Conservation (phyloP, 2,888 invertebrate species). For the Temnothorax unifasciatus region DNA sequence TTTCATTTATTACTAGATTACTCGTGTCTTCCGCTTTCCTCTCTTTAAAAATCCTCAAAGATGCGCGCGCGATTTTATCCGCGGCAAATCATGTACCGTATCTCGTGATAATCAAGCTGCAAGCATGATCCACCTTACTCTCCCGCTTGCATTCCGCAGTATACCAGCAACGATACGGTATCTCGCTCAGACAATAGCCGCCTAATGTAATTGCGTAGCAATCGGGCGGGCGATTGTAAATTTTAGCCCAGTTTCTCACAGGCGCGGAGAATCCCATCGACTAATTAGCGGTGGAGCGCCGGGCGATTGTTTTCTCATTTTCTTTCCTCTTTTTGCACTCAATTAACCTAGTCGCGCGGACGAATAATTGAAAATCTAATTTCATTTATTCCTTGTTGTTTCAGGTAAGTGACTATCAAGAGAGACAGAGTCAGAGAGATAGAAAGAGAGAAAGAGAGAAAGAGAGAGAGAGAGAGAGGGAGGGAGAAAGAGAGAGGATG, state of each 20-base stretch:
- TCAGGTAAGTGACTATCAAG: slow-evolving; percentile 79
- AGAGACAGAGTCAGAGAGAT: background rate
- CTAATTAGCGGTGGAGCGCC: slow-evolving; percentile 51
- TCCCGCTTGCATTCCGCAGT: slow-evolving; percentile 34
- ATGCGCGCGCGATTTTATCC: background rate
- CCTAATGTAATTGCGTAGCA: slow-evolving; percentile 55
- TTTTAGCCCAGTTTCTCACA: slow-evolving; percentile 56
- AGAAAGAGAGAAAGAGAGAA: background rate
- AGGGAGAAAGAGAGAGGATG: background rate
- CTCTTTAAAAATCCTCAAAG: background rate
- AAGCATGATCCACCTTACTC: slow-evolving; percentile 28
- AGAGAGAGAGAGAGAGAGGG: background rate
- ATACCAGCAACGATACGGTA: slow-evolving; percentile 45
- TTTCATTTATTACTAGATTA: background rate
- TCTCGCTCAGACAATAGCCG: slow-evolving; percentile 47
- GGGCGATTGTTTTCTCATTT: slow-evolving; percentile 44
- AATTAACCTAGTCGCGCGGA: slow-evolving; percentile 40
- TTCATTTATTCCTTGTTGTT: slow-evolving; percentile 82
- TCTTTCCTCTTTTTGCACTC: slow-evolving; percentile 25
- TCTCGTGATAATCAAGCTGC: slow-evolving; percentile 44
- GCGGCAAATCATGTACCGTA: slow-evolving; percentile 7
- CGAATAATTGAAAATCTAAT: slow-evolving; percentile 74
- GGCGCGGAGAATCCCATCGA: slow-evolving; percentile 41
- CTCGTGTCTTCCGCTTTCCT: background rate
- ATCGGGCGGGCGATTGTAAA: slow-evolving; percentile 40